Percentiles rank a stretch among this genome's conserved stretches.
These are phyloP conservation scores for Henicopernis longicauda DNA, from an alignment of 2,113 vertebrate species.

Conservation along the genomic window DNA sequence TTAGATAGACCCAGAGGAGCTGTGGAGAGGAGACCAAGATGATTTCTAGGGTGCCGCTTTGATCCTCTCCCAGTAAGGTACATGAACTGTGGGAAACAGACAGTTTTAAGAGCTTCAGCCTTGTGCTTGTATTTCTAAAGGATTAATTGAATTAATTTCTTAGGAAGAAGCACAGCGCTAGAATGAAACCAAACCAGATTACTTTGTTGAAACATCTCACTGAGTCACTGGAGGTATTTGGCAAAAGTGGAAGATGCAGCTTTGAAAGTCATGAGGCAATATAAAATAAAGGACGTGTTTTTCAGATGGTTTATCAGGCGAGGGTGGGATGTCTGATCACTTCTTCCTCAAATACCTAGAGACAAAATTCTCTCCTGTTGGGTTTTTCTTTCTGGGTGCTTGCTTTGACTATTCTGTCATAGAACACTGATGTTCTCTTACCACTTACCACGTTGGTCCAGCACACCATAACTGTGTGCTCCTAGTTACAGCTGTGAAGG, in stretches of 20 bases:
- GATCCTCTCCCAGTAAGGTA: no score
- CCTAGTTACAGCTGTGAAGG: neutral
- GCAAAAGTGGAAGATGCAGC: neutral
- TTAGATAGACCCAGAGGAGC: neutral
- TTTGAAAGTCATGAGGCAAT: neutral
- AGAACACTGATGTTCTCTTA: neutral
- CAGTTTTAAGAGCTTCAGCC: neutral
- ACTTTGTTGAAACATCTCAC: neutral
- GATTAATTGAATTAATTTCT: neutral
- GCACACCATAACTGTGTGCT: fast-evolving
- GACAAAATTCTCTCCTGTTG: neutral
- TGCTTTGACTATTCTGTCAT: neutral
- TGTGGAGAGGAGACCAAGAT: neutral
- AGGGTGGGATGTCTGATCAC: neutral
- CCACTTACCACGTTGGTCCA: fast-evolving
- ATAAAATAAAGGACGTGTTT: neutral
- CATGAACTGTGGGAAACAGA: neutral
- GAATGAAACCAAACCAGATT: neutral
- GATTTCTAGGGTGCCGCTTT: neutral
- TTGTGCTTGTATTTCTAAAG: neutral
- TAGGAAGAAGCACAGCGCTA: neutral
- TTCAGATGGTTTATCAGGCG: neutral
- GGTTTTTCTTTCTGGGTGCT: neutral
- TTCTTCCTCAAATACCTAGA: neutral
- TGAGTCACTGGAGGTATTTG: neutral